These are phyloP conservation scores for Scortum barcoo DNA, from an alignment of 2,113 vertebrate genomes.

Conservation along the genomic window DNA sequence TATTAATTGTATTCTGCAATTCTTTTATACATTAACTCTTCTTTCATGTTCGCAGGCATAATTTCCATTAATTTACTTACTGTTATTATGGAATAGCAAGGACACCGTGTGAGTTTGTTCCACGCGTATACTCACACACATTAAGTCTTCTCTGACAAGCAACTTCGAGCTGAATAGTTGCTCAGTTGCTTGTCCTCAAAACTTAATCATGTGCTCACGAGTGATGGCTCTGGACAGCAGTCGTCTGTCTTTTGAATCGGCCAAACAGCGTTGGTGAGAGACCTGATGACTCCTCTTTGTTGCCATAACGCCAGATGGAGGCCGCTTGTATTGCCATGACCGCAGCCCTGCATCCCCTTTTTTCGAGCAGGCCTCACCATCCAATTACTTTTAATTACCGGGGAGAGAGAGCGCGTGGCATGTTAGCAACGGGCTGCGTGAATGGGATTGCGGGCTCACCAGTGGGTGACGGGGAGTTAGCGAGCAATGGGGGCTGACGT, in stretches of 20 bases:
- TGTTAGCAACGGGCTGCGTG: conserved; percentile 50
- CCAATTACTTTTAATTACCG: conserved; percentile 75
- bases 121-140: neutral
- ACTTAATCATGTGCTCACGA: neutral
- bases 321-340: conserved; percentile 49
- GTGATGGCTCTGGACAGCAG: conserved; percentile 11
- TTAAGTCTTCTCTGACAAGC: neutral
- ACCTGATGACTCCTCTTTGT: conserved; percentile 11
- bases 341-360: conserved; percentile 6
- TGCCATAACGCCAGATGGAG: conserved; percentile 45
- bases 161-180: neutral
- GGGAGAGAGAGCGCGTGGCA: conserved; percentile 46
- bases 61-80: neutral
- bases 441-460: conserved; percentile 39
- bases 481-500: conserved; percentile 59
- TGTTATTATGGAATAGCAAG: neutral
- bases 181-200: neutral
- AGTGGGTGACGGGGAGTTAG: conserved; percentile 63
- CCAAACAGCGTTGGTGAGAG: neutral
- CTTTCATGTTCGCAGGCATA: neutral
- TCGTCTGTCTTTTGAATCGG: conserved; percentile 3
- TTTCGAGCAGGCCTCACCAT: conserved; percentile 42
- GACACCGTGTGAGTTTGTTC: no score
- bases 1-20: no score
- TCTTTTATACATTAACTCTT: no score